Conservation (phyloP, 2,888 invertebrate species). For the Apoderus coryli region DNA sequence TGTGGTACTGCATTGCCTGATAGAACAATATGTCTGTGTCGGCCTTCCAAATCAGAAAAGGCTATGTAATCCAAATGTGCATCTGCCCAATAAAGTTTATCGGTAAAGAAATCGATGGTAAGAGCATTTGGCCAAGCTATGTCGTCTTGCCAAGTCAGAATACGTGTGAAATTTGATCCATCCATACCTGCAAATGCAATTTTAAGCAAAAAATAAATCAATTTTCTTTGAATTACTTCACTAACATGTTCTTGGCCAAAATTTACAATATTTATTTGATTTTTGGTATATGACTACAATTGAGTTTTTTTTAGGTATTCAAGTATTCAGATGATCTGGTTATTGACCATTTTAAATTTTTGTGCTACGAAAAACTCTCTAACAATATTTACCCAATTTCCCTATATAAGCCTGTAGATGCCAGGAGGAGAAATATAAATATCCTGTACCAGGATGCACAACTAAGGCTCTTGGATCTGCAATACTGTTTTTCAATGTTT, state of each 20-base stretch:
- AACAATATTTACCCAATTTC: too few species aligned
- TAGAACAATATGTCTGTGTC: conserved; percentile 66
- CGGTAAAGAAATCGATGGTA: conserved; percentile 91
- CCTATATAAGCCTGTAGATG: conserved; percentile 91
- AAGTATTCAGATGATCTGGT: too few species aligned
- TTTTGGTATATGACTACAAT: too few species aligned
- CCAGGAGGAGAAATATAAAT: conserved; percentile 94
- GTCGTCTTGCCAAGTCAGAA: conserved; percentile 84
- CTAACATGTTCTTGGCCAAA: too few species aligned
- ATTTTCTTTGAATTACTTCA: too few species aligned
- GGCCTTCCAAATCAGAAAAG: conserved; percentile 84
- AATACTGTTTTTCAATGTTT: conserved; percentile 76
- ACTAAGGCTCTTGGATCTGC: conserved; percentile 89
- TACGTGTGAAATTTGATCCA: conserved; percentile 76
- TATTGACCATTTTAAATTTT: too few species aligned
- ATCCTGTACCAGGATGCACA: conserved; percentile 88
- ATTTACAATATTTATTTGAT: too few species aligned
- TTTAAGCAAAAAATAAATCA: too few species aligned
- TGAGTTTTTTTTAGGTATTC: too few species aligned
- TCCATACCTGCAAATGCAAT: too few species aligned
- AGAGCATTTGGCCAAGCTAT: conserved; percentile 98
- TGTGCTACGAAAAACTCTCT: too few species aligned
- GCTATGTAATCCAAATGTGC: conserved; percentile 97
- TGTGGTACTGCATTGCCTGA: conserved; percentile 79
- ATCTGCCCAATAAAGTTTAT: conserved; percentile 93